Base-by-base conservation (phyloP, 2,888 invertebrate species). In the Troides helena region DNA sequence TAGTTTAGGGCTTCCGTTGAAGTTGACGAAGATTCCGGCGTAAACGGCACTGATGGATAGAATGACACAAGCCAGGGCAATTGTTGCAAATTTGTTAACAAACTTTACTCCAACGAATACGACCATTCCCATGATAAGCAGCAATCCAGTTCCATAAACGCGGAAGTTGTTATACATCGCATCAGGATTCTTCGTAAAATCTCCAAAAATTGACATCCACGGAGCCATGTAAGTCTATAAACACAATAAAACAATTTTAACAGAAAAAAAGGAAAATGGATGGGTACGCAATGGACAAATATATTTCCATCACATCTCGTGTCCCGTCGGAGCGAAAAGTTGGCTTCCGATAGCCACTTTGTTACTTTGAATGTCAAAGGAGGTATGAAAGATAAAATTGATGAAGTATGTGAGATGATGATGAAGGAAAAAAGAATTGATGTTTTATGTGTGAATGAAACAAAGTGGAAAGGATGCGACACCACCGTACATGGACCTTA, bases 151-250 rank as follows among this genome's bases (percentile, higher is more conserved):
- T 71, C 99, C 99, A 89, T 99, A 99, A 67, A 99, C 97, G 59
- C 99, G 96, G 90, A 99, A 99, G 91, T 99, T 99, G 94, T 99
- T 98, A 92, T 98, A 98, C 97, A 99, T 98, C 74, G 97, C 96
- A 77, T 94, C 95, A 12, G 95, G 94, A 81, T 97, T 96, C 83
- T 97, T 96, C 43, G 96, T 96, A 80, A 97, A 96, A 89, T 98
- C 98, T 3, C 98, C 98, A 86, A 98, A 98, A 85, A 98, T 96
- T 67, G 98, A 97, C 80, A 98, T 91, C 89, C 95, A 94, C 0
- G 98, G 98, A 64, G 98, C 98, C 96, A 98, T 98, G 90, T 98
- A 98, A 25, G 97, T 97, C 98, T 98, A 92, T 88, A 90, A 76
- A 75, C 71, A 50, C n/a, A 53, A n/a, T n/a, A 53, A 53, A 53